A percentile compares a stretch with the other conserved stretches of the same genome.
Evolutionary conservation across 2,797 vertebrate genomes (phyloP).

Genomic region (Cheirogaleus major): DNA sequence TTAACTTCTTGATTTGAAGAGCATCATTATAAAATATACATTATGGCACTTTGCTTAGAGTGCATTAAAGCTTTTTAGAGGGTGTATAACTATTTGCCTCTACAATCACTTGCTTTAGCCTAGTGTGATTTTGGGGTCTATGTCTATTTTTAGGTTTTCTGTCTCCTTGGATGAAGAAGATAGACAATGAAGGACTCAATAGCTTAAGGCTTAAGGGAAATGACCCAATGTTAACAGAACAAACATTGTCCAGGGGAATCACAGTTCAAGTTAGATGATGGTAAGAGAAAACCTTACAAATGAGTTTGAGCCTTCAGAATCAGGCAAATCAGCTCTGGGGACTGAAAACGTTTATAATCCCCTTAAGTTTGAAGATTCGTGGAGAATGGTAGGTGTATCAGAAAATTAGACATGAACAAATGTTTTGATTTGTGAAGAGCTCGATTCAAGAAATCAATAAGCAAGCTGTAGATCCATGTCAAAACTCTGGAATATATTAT

Average conservation of each 20-base stretch:
- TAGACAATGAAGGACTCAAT: slow-evolving; percentile 27
- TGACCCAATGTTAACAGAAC: slow-evolving; percentile 23
- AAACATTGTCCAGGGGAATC: not conserved
- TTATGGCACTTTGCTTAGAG: slow-evolving; percentile 20
- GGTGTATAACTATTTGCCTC: not conserved
- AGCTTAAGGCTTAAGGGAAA: slow-evolving; percentile 26
- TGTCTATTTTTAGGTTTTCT: slow-evolving; percentile 50
- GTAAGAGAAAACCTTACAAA: not conserved
- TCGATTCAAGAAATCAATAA: slow-evolving; percentile 25
- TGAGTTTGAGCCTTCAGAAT: slow-evolving; percentile 23
- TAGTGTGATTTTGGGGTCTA: not conserved
- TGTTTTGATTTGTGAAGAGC: slow-evolving; percentile 10
- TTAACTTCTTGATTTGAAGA: slow-evolving; percentile 44
- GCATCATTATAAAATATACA: not conserved
- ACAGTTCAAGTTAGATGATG: not conserved
- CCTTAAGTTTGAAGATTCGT: not conserved
- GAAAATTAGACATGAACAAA: slow-evolving; percentile 21
- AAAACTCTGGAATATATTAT: not conserved
- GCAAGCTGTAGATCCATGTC: not conserved
- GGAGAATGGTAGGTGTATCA: not conserved
- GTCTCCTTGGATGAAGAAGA: slow-evolving; percentile 34
- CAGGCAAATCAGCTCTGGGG: not conserved
- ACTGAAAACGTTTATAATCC: not conserved
- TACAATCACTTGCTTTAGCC: slow-evolving; percentile 30
- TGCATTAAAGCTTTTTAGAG: not conserved